Percentiles rank a stretch among this genome's conserved stretches.
Evolutionary conservation across 2,797 vertebrate species (phyloP).

Genomic region (Stomatorhinus walkeri): DNA sequence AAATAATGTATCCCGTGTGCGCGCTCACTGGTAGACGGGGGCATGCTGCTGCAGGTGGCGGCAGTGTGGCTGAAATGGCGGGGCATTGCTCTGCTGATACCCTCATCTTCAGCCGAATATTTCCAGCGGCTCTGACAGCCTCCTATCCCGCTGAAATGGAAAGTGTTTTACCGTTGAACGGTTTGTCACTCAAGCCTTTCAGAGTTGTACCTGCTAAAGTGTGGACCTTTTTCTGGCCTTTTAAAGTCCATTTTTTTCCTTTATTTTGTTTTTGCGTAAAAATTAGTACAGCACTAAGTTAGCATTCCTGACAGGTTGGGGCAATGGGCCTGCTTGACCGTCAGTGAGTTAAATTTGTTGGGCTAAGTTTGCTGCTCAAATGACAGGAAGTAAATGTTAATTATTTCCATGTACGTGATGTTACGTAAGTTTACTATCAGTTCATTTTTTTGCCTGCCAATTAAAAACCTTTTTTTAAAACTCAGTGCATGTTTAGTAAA

Average conservation of each 20-base stretch:
- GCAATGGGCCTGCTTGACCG: background rate
- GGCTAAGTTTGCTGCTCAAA: background rate
- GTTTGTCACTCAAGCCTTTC: conserved; percentile 48
- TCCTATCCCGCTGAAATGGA: conserved; percentile 50
- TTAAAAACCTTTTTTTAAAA: background rate
- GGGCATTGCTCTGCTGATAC: conserved; percentile 43
- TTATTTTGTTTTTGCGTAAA: background rate
- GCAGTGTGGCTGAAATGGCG: conserved; percentile 35
- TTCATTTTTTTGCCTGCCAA: background rate
- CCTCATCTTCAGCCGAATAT: conserved; percentile 46
- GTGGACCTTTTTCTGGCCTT: background rate
- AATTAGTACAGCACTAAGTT: background rate
- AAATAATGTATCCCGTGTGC: conserved; percentile 44
- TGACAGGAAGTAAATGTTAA: background rate
- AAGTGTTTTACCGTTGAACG: conserved; percentile 57
- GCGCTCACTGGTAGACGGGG: conserved; percentile 33
- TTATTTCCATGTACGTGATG: background rate
- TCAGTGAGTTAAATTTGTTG: background rate
- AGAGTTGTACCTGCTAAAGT: background rate
- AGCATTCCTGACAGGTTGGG: background rate
- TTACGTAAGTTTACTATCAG: background rate
- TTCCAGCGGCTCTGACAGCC: conserved; percentile 43
- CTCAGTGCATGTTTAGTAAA: background rate
- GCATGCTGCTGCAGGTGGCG: conserved; percentile 38
- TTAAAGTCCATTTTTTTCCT: background rate